Base-by-base conservation (phyloP, 2,113 vertebrate species). In the Antigone vipio region DNA sequence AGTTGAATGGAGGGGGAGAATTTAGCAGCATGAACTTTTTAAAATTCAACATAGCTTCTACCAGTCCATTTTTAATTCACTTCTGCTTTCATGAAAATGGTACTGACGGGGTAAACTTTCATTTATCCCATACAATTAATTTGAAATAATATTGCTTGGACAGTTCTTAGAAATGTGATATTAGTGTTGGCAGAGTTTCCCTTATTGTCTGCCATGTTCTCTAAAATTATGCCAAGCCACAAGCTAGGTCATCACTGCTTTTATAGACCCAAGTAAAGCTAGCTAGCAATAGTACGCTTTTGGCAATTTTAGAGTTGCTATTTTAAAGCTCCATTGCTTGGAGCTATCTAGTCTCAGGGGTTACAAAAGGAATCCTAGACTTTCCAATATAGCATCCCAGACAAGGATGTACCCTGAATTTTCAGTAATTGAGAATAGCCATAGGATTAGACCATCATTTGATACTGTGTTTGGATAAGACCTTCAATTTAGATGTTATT, bases 401-500 rank as follows among this genome's bases (percentile, higher is more conserved):
- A 82, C 42, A 71, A 85, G 63, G 84, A 84, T 78, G 63, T 79
- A 74, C 77, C 44, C 81, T 76, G 27, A 78, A 90, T 92, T 62
- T 85, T 92, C 83, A 89, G 91, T 92, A 89, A 94, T 38, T 87
- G 68, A 95, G 91, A 97, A 88, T 89, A 94, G 91, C 83, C 60
- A 1, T 58, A 88, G 79, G 95, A 95, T 97, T 96, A 96, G 53
- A 38, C 68, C 24, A 78, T 53, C 92, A 95, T 84, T 93, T 78
- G 83, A 97, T 95, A 96, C 91, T 38, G 79, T 75, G 86, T 94
- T 97, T 95, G 80, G 86, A 94, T 88, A 96, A 92, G 87, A 64
- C 60, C 56, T 69, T 92, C 89, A 77, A 77, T 75, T 93, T 95
- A 95, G 95, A 93, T 38, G 32, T 68, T 67, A 92, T 88, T 84